These are phyloP conservation scores for Strigamia crassipes DNA, from an alignment of 2,888 invertebrate genomes.

Conservation along the genomic window DNA sequence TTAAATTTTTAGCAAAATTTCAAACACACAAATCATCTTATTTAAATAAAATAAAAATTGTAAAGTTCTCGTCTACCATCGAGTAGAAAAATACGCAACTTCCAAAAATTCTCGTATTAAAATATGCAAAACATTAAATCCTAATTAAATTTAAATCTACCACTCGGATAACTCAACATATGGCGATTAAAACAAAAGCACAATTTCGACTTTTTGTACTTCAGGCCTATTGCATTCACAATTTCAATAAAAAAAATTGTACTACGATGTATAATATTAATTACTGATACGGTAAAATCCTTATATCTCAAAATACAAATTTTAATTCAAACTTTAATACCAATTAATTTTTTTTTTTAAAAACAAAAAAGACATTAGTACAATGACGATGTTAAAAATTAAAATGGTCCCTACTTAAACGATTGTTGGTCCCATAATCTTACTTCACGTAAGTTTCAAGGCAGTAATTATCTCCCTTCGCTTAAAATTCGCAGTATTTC, in stretches of 20 bases:
- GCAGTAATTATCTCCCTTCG: background rate
- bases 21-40: background rate
- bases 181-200: background rate
- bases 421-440: slow-evolving; percentile 10
- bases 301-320: background rate
- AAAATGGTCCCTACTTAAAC: slow-evolving; percentile 9
- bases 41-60: background rate
- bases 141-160: background rate
- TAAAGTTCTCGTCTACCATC: background rate
- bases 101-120: background rate
- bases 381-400: background rate
- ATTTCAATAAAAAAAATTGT: background rate
- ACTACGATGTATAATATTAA: background rate
- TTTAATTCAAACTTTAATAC: background rate
- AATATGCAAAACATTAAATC: background rate
- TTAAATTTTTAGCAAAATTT: background rate
- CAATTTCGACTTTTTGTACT: background rate
- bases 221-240: background rate
- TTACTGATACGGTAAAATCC: slow-evolving; percentile 12
- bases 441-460: background rate
- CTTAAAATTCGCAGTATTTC: background rate
- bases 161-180: background rate
- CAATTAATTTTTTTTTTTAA: too few relatives aligned
- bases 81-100: background rate
- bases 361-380: too few relatives aligned